These are phyloP conservation scores for Pseudanteris insignis DNA, from an alignment of 2,888 invertebrate genomes.

Conservation along the genomic window DNA sequence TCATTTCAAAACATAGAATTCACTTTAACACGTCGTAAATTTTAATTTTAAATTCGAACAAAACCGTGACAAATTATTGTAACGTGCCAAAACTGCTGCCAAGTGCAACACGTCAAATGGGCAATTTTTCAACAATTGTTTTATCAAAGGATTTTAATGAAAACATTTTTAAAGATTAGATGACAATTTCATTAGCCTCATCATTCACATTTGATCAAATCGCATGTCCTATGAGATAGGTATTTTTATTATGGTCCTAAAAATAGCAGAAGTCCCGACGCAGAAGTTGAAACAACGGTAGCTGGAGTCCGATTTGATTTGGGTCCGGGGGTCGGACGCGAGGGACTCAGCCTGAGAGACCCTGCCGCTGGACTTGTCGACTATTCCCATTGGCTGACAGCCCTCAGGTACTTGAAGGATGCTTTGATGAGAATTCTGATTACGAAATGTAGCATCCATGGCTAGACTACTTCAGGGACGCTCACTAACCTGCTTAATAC, in stretches of 20 bases:
- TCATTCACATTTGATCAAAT: conserved; percentile 12
- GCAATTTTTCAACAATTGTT: not conserved
- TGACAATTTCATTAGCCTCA: not conserved
- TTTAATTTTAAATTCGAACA: too few relatives aligned
- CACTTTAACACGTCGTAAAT: too few relatives aligned
- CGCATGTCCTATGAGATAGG: conserved; percentile 33
- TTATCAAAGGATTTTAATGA: not conserved
- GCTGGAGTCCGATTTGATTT: conserved; percentile 66
- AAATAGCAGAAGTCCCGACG: conserved; percentile 63
- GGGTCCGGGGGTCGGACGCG: conserved; percentile 68
- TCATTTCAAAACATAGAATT: too few relatives aligned
- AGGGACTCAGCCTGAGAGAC: conserved; percentile 70
- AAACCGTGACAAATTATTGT: too few relatives aligned
- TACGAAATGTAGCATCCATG: conserved; percentile 36
- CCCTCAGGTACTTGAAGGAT: conserved; percentile 67
- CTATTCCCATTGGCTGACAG: conserved; percentile 71
- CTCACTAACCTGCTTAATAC: conserved; percentile 53
- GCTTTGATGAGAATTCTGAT: conserved; percentile 53
- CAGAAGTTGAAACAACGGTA: conserved; percentile 65
- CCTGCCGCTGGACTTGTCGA: conserved; percentile 70
- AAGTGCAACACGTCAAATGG: too few relatives aligned
- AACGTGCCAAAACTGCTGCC: too few relatives aligned
- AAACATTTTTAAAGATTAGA: not conserved
- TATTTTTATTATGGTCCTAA: conserved; percentile 46
- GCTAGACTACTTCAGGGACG: conserved; percentile 44